phyloP scores from a whole-genome alignment of 2,113 vertebrate species.

The Syrmaticus mikado region DNA sequence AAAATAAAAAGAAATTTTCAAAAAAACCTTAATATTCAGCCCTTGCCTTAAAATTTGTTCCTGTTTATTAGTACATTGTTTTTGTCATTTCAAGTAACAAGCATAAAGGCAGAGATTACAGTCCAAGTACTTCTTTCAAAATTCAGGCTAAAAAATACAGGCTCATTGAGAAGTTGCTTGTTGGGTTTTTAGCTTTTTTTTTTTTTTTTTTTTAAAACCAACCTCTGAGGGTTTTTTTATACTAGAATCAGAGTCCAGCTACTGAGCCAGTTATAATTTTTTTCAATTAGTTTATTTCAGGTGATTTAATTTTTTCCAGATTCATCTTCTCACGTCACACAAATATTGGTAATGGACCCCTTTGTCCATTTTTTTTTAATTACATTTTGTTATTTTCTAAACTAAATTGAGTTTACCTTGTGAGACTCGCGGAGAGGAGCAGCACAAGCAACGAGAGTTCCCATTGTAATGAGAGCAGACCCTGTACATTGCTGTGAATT shows the following conservation, averaged over 20 bases:
- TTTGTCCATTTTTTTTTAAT: background rate
- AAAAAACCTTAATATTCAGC: background rate
- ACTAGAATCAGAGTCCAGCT: background rate
- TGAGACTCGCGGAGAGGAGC: background rate
- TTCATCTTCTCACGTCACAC: background rate
- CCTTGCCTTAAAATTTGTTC: background rate
- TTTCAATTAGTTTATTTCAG: background rate
- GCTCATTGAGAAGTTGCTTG: background rate
- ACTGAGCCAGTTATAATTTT: background rate
- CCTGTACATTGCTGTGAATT: background rate
- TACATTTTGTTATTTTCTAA: background rate
- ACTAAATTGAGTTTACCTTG: background rate
- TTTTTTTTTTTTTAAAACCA: background rate
- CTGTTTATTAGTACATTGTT: background rate
- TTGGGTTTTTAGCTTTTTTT: no score
- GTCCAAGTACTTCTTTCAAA: background rate
- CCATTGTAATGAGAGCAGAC: rapidly evolving
- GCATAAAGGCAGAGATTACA: background rate
- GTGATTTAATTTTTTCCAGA: background rate
- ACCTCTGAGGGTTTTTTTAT: background rate
- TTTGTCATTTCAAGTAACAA: background rate
- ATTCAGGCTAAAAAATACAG: background rate
- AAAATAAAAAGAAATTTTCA: background rate
- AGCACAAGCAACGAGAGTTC: background rate
- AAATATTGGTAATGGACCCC: background rate